phyloP scores from a whole-genome alignment of 2,888 invertebrate species.

The Gnatocerus cornutus region DNA sequence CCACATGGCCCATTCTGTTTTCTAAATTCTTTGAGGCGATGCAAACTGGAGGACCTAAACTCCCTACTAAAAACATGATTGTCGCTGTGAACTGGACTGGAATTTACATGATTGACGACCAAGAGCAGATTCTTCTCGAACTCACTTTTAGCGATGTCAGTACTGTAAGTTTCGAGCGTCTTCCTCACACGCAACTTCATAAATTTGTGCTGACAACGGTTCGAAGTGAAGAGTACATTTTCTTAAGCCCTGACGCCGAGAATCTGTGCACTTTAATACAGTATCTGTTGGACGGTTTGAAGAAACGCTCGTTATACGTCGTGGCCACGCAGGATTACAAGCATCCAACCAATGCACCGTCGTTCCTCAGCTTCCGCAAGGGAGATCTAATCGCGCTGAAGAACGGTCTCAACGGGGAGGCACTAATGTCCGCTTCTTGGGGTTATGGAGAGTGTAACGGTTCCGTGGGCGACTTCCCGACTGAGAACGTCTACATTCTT shows the following conservation, averaged over 20 bases:
- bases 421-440: conserved; percentile 82
- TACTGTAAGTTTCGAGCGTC: conserved; percentile 78
- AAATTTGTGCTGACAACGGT: conserved; percentile 87
- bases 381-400: conserved; percentile 89
- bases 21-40: conserved; percentile 95
- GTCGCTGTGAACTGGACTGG: conserved; percentile 97
- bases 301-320: conserved; percentile 87
- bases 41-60: conserved; percentile 81
- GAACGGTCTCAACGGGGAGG: conserved; percentile 83
- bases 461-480: conserved; percentile 87
- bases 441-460: conserved; percentile 82
- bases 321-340: conserved; percentile 81
- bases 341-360: conserved; percentile 73
- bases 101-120: conserved; percentile 92
- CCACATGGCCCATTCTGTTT: conserved; percentile 95
- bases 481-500: conserved; percentile 89
- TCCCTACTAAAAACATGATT: conserved; percentile 84
- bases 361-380: conserved; percentile 76
- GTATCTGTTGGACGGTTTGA: conserved; percentile 89
- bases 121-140: conserved; percentile 92
- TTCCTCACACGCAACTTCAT: conserved; percentile 74
- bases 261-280: conserved; percentile 89
- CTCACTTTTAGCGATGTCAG: conserved; percentile 90
- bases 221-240: conserved; percentile 91
- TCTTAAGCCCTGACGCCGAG: conserved; percentile 91